Evolutionary conservation across 2,888 invertebrate species (phyloP), one percentile per base, ranked within the genome.

Genomic region (Temnothorax ravouxi): DNA sequence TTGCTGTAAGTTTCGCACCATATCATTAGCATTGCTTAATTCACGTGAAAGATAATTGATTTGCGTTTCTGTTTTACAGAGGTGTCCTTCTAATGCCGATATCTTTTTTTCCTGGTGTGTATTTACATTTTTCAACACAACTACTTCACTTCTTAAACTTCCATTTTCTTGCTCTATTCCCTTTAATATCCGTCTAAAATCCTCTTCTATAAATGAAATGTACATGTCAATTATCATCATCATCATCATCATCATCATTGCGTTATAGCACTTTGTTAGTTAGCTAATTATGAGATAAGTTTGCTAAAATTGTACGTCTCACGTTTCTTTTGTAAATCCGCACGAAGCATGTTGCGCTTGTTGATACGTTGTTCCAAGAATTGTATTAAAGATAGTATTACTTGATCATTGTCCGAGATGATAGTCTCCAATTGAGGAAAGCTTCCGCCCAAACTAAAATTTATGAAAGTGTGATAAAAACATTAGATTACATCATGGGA

Each of bases 351-450:
- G 92, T 96, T 96, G 21, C 97, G 95, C 83, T 96, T 96, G 91
- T 95, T 96, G 56, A 97, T 96, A 85, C 97, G 96, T 94, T 96
- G 97, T 92, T 96, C 96, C 83, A 98, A 95, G 94, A 97, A 97
- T 1, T 96, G 96, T 95, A 97, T 96, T 0, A 98, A 94, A 89
- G 96, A 96, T 66, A 96, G 96, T 13, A 97, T 96, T 47, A 96
- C 95, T 74, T 96, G 96, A 81, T 96, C 96, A 62, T 97, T 96
- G 91, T 97, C 96, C 0, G 97, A 96, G 87, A 96, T 96, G 83
- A 96, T 96, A 44, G 97, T 95, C 92, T 97, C 96, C 44, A 97
- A 95, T 83, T 97, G 96, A 0, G 98, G 98, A 93, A 98, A 97
- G 84, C 97, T 96, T 11, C 97, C 96, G 0, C 97, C 97, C 67